Evolutionary conservation across 2,888 invertebrate species (phyloP), one percentile per base, ranked within the genome.

Genomic region (Melanargia galathea): DNA sequence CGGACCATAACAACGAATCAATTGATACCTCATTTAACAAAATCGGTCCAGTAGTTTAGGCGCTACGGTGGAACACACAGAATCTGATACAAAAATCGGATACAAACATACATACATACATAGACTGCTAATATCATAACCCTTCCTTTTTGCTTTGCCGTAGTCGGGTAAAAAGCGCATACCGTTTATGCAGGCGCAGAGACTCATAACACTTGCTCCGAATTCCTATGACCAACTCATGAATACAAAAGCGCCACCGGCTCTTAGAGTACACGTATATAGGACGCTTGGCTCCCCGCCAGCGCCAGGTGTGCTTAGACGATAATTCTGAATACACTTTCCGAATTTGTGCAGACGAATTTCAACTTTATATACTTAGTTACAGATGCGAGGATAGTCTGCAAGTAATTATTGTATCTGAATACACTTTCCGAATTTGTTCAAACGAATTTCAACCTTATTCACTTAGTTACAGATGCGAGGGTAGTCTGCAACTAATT

Each of bases 241-340:
- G 52, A 18, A 35, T 35, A 52, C 11, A 52, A 52, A 52, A 52
- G 52, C 1, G 5, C 4, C 35, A 13, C 20, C 7, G 20, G 20
- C 52, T 52, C 35, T 52, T 52, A 35, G 33, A 35, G 33, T 52
- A 52, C 33, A 13, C 20, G 30, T 52, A 52, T 52, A 33, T 52
- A 52, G 52, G 52, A 33, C 52, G 52, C 4, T 13, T 52, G 52
- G 52, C 33, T 33, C 13, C 2, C 13, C 1, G 52, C 52, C 52
- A 52, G 16, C 11, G 20, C 18, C 52, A 52, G 52, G 52, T 52
- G 52, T 13, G 52, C 30, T 52, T 35, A 30, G 52, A 52, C 7
- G 52, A 52, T 35, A 33, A 52, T 52, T 52, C 35, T 52, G 52
- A 52, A 52, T 52, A 52, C 52, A 52, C 33, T 20, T 35, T 13